Percentiles rank a stretch among this genome's conserved stretches.
Evolutionary conservation across 2,113 vertebrate genomes (phyloP).

Genomic region (Etheostoma spectabile): DNA sequence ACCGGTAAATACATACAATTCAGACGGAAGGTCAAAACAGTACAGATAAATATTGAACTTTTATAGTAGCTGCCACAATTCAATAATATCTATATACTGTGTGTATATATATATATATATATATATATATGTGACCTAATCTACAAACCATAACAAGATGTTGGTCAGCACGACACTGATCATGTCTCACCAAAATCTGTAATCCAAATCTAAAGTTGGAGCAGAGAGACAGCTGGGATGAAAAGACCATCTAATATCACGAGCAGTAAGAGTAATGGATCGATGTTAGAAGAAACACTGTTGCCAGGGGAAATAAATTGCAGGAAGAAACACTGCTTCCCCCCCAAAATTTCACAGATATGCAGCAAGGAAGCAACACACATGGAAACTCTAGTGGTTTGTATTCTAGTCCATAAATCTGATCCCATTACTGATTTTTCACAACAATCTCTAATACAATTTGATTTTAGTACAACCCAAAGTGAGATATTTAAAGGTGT

Average conservation of each 20-base stretch:
- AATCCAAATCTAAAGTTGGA: conserved; percentile 17
- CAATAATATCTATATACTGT: conserved; percentile 19
- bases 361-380: conserved; percentile 4
- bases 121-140: not conserved
- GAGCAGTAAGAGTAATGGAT: conserved; percentile 47
- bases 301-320: not conserved
- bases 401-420: conserved; percentile 4
- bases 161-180: not conserved
- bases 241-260: conserved; percentile 50
- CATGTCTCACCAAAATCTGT: conserved; percentile 21
- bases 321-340: not conserved
- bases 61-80: conserved; percentile 21
- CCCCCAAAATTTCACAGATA: not conserved
- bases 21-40: conserved; percentile 15
- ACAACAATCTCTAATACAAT: conserved; percentile 3
- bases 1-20: conserved; percentile 17
- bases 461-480: conserved; percentile 1
- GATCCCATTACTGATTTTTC: conserved; percentile 1
- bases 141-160: conserved; percentile 12
- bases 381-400: conserved; percentile 3
- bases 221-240: conserved; percentile 31
- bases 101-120: too few species aligned
- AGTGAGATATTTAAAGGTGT: conserved; percentile 16
- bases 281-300: conserved; percentile 30
- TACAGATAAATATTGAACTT: conserved; percentile 10